Base-by-base conservation (phyloP, 2,888 invertebrate species). In the Clitarchus hookeri region DNA sequence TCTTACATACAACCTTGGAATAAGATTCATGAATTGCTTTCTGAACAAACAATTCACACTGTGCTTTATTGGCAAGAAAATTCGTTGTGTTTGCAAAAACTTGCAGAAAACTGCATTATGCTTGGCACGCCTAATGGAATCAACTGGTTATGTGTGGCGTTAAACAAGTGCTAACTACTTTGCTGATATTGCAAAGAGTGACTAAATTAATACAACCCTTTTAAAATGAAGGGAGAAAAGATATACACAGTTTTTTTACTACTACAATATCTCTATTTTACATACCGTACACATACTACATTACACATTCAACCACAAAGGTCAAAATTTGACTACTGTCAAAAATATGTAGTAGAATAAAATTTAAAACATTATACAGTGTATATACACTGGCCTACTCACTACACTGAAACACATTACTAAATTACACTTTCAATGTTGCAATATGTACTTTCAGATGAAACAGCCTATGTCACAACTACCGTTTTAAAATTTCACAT, bases 391-490 rank as follows among this genome's bases (percentile, higher is more conserved):
- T 65, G 23, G 6, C 65, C n/a, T 65, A 65, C 11, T 36, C 23
- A 23, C 65, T 65, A 65, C 65, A 65, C 65, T 12, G 65, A 23
- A 65, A 65, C 65, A 23, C n/a, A 65, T 19, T 6, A 65, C 65
- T 65, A 65, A 65, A 65, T n/a, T 12, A 65, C 65, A 65, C 16
- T 65, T 65, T 65, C 65, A 65, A 65, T n/a, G 16, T 65, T 65
- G 8, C 19, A 65, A 65, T n/a, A n/a, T 65, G 65, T 65, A 65
- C 6, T 65, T 65, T 65, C 65, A 65, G 65, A 65, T 19, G 65
- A 65, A 65, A 65, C 65, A 65, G 65, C 65, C 65, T 65, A 65
- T 65, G n/a, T 65, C 65, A 65, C 65, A 65, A 65, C 65, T 65
- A 65, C 65, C 65, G 65, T 65, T 65, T 65, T 65, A n/a, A 65